phyloP scores from a whole-genome alignment of 1,140 invertebrate genomes.

The Formica selysi region DNA sequence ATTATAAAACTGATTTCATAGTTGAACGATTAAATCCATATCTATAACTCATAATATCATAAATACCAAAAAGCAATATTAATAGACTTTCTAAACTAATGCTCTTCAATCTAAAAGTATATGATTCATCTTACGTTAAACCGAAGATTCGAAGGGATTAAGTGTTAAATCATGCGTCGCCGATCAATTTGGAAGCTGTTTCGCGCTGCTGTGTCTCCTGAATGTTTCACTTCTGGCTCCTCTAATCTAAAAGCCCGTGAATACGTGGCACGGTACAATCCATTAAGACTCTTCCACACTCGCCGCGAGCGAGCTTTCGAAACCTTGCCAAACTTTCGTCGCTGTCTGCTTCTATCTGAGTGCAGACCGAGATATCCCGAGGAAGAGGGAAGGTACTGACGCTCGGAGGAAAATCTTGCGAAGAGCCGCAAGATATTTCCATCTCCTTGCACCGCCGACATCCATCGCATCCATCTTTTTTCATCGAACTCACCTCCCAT shows the following conservation, averaged over 20 bases:
- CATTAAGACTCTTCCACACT: conserved; percentile 83
- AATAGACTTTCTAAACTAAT: background rate
- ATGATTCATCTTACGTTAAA: background rate
- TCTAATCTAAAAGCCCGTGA: conserved; percentile 76
- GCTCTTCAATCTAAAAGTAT: background rate
- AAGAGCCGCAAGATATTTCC: conserved; percentile 63
- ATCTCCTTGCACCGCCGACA: conserved; percentile 20
- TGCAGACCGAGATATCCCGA: conserved; percentile 80
- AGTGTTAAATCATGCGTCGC: background rate
- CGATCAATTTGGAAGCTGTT: conserved; percentile 23
- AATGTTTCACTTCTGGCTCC: conserved; percentile 42
- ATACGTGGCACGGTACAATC: conserved; percentile 81
- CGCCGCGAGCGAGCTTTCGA: conserved; percentile 80
- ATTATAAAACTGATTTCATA: background rate
- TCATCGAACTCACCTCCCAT: conserved; percentile 51
- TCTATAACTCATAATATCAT: background rate
- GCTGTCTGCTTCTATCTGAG: conserved; percentile 74
- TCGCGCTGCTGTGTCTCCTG: background rate
- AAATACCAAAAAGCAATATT: background rate
- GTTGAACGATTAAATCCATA: background rate
- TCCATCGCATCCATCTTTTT: conserved; percentile 33
- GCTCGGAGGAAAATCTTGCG: conserved; percentile 61
- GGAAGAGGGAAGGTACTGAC: conserved; percentile 32
- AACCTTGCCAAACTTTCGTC: conserved; percentile 79
- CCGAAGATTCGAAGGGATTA: background rate